Evolutionary conservation across 2,113 vertebrate species (phyloP).

Genomic region (Gallinago paraguaiae): DNA sequence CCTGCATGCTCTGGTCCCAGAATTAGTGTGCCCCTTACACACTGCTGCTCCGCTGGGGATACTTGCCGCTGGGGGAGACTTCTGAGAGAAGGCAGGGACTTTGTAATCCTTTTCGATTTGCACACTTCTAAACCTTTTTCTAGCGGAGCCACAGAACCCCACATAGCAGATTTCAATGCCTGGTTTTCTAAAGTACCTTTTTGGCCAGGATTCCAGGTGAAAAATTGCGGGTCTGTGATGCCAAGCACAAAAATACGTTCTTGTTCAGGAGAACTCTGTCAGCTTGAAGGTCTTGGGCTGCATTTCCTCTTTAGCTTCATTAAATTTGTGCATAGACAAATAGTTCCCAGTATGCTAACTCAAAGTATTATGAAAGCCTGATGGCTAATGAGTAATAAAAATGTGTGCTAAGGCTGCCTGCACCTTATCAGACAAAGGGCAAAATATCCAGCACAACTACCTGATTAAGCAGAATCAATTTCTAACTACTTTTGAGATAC

Average conservation of each 20-base stretch:
- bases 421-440: not conserved
- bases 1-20: rapidly evolving
- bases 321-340: not conserved
- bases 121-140: not conserved
- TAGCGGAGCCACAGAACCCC: not conserved
- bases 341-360: not conserved
- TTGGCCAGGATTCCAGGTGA: not conserved
- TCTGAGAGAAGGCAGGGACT: not conserved
- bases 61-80: not conserved
- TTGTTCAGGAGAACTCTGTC: not conserved
- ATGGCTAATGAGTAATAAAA: slow-evolving; percentile 5
- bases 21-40: rapidly evolving
- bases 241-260: not conserved
- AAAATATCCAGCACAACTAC: not conserved
- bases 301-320: not conserved
- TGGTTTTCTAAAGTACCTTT: not conserved
- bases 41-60: rapidly evolving
- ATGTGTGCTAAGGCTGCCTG: not conserved
- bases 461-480: not conserved
- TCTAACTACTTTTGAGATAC: not conserved
- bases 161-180: not conserved
- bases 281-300: not conserved
- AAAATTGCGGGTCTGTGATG: not conserved
- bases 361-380: not conserved
- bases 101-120: not conserved